Conservation (phyloP, 2,113 vertebrate genomes). For the Myiopsitta monachus region DNA sequence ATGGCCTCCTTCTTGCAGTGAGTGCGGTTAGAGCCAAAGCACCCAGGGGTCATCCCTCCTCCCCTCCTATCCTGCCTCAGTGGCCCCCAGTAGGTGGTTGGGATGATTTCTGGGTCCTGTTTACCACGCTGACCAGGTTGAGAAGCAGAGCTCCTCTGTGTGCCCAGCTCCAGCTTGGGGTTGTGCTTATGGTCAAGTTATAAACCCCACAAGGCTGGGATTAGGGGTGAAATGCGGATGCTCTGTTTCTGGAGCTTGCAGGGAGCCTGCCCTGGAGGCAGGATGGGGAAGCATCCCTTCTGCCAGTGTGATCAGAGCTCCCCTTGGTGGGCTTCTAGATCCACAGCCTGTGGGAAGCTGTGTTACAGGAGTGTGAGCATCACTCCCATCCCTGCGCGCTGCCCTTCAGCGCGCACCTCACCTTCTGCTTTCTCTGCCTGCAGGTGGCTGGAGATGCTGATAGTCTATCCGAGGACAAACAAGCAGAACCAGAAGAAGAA, state of each 20-base stretch:
- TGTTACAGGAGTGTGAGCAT: fast-evolving
- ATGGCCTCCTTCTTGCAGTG: background rate
- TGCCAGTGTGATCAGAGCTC: background rate
- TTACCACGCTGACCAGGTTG: background rate
- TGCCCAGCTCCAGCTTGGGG: background rate
- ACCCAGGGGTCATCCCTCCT: background rate
- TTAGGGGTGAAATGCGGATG: background rate
- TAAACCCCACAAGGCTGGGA: background rate
- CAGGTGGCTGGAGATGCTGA: conserved; percentile 94
- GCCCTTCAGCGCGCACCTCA: background rate
- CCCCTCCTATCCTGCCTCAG: background rate
- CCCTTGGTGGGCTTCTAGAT: background rate
- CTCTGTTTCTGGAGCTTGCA: background rate
- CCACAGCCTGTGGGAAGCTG: background rate
- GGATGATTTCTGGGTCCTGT: background rate
- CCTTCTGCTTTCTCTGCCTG: background rate
- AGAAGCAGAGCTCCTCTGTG: background rate
- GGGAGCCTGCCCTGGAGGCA: fast-evolving
- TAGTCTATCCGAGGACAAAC: conserved; percentile 92
- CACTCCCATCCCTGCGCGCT: fast-evolving
- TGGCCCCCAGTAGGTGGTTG: background rate
- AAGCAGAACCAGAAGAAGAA: conserved; percentile 99
- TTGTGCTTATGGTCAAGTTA: background rate
- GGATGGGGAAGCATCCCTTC: background rate
- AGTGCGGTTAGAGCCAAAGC: background rate